Base-by-base conservation (phyloP, 2,113 vertebrate species). In the Bubalus kerabau region DNA sequence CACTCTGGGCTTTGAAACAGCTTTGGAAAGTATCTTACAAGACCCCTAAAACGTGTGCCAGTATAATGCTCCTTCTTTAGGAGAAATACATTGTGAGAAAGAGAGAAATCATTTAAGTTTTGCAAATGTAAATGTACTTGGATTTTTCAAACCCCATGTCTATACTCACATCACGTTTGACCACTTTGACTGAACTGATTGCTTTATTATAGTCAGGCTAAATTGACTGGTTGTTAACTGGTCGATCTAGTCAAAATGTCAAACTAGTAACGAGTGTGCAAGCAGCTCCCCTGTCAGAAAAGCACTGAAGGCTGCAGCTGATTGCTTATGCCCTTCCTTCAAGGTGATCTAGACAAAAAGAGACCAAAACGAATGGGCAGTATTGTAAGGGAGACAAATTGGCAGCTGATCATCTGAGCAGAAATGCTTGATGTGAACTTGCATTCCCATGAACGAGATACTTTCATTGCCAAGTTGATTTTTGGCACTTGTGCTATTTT, bases 171-270 rank as follows among this genome's bases (percentile, higher is more conserved):
- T 95, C 92, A 96, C 11, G 15, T 92, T 95, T 95, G 92, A 67
- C 94, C 92, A 85, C 92, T 96, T 97, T 87, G 74, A 97, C 91
- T 83, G 87, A 97, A 84, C 80, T 85, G 84, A 97, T 92, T 97
- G 87, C 97, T 96, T 97, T 97, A 96, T 96, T 97, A 95, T 92
- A 85, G 87, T 97, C 56, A 93, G 71, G 52, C 90, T 84, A 87
- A 98, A 95, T 94, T 94, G 95, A 96, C 87, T 81, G 46, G 80
- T 97, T 1, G 4, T 92, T 97, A 96, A 97, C 94, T 96, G 94
- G 94, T 96, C 46, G 8, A 97, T 98, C 92, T 96, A 97, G 96
- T 96, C 90, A 97, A 97, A 98, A 97, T 97, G 96, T 97, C 97
- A 98, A 95, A 93, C 90, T 97, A 87, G 92, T 98, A 97, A 96